Base-by-base conservation (phyloP, 2,888 invertebrate species). In the Melinaea menophilus region DNA sequence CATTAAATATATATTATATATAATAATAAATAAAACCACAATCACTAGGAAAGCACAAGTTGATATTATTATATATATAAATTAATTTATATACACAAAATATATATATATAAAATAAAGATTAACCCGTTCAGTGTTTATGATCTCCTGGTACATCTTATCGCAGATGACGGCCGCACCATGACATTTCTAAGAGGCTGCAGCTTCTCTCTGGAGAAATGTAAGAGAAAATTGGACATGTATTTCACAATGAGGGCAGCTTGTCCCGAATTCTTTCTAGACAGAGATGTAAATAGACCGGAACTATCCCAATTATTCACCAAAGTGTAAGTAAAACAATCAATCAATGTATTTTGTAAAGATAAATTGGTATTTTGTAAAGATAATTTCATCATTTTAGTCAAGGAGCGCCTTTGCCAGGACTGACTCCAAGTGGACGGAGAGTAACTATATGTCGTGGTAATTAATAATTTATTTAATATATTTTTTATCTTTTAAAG, bases 171-270 rank as follows among this genome's bases (percentile, higher is more conserved):
- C 72, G 84, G 90, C 61, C 91, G 94, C 64, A 82, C 95, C 45
- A 91, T 94, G 86, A 94, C 94, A 0, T 95, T 95, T 79, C 89
- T 95, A 55, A 91, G 95, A 31, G 95, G 95, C 34, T 94, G 94
- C 84, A 95, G 95, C 82, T 95, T 95, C 81, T 95, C 95, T 34
- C 78, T 95, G 75, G 95, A 95, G 80, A 94, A 94, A 79, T 93
- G 94, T 73, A 95, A 95, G 82, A 91, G 92, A 73, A 96, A 96
- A 79, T 81, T 96, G 63, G 96, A 96, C 79, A 95, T 96, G 94
- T 96, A 95, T 85, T 96, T 96, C 81, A 96, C 96, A 0, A 95
- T 96, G 95, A 91, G 95, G 59, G 93, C 94, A 2, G 95, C 95
- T 1, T 93, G 95, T 56, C 96, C 96, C 0, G 96, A 96, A 79